phyloP scores from a whole-genome alignment of 2,888 invertebrate species.

The Atrina japonica region DNA sequence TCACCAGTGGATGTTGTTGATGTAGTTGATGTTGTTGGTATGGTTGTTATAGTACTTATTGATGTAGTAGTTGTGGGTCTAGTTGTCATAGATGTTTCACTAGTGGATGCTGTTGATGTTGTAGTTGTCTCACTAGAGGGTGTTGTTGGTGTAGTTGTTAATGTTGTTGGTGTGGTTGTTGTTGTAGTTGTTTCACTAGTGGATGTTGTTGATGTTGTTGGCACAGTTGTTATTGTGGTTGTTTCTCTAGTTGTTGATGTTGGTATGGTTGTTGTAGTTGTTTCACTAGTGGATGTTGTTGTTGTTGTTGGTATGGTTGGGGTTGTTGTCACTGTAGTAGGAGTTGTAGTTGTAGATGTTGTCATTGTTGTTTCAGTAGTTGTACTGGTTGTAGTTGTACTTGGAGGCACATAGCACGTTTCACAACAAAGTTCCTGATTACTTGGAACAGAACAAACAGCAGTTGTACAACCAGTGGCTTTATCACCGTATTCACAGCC shows the following conservation, averaged over 20 bases:
- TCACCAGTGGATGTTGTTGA: neutral
- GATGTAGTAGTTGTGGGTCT: slow-evolving; percentile 12
- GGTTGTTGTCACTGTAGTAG: neutral
- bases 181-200: neutral
- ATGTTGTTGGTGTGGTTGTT: neutral
- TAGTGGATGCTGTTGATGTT: slow-evolving; percentile 12
- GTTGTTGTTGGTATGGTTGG: slow-evolving; percentile 31
- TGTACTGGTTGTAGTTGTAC: slow-evolving; percentile 21
- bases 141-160: neutral
- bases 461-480: slow-evolving; percentile 46
- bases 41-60: slow-evolving; percentile 5
- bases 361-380: slow-evolving; percentile 4
- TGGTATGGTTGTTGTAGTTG: slow-evolving; percentile 6
- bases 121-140: neutral
- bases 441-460: slow-evolving; percentile 26
- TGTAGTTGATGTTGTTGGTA: slow-evolving; percentile 18
- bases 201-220: neutral
- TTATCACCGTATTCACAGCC: slow-evolving; percentile 66
- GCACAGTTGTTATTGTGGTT: neutral
- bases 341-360: neutral
- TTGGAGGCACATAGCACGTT: slow-evolving; percentile 40
- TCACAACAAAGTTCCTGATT: slow-evolving; percentile 43
- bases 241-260: neutral
- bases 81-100: neutral
- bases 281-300: slow-evolving; percentile 21